phyloP scores from a whole-genome alignment of 2,888 invertebrate species.

The Parasteatoda lunata region DNA sequence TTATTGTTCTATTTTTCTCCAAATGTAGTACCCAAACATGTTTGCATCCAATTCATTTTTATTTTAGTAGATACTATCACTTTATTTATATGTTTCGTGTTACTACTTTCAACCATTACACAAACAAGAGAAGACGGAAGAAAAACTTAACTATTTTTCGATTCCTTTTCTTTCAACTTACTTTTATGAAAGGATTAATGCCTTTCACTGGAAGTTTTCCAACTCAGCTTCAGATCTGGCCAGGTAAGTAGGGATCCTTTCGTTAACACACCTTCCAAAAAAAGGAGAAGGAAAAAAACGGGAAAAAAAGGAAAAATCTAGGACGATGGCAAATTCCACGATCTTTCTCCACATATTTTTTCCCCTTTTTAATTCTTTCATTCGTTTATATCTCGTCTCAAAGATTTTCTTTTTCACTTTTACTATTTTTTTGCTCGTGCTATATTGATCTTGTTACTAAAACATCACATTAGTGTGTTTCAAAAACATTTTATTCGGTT shows the following conservation, averaged over 20 bases:
- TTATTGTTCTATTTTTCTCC: neutral
- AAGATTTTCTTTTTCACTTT: slow-evolving; percentile 22
- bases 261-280: slow-evolving; percentile 35
- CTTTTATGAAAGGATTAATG: slow-evolving; percentile 45
- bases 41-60: neutral
- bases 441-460: slow-evolving; percentile 63
- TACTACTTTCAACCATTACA: slow-evolving; percentile 12
- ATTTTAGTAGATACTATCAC: neutral
- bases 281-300: slow-evolving; percentile 27
- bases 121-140: neutral
- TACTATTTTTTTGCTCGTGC: slow-evolving; percentile 37
- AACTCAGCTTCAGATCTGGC: slow-evolving; percentile 19
- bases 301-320: slow-evolving; percentile 2
- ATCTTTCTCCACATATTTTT: slow-evolving; percentile 39
- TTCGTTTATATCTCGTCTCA: slow-evolving; percentile 13
- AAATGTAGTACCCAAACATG: neutral
- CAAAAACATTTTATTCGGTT: slow-evolving; percentile 50
- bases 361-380: slow-evolving; percentile 8
- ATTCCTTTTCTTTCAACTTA: slow-evolving; percentile 19
- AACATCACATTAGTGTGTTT: slow-evolving; percentile 57
- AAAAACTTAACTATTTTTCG: slow-evolving; percentile 29
- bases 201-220: slow-evolving; percentile 39
- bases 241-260: slow-evolving; percentile 34
- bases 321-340: slow-evolving; percentile 8
- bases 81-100: slow-evolving; percentile 7